These are phyloP conservation scores for Diadema setosum DNA, from an alignment of 35 echinoderm and acorn worm species.

Conservation along the genomic window DNA sequence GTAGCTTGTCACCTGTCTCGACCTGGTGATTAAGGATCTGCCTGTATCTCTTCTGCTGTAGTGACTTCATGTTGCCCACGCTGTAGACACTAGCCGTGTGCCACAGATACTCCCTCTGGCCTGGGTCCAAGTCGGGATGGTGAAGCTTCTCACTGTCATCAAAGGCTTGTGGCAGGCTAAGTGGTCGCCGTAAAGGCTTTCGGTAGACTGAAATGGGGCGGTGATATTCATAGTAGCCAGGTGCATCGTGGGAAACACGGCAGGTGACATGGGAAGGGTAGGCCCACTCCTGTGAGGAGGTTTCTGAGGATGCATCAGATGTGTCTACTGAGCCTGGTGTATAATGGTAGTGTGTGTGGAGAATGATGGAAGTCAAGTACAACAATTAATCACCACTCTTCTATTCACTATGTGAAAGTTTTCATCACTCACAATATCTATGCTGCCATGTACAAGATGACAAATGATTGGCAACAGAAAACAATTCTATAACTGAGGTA, in stretches of 20 bases:
- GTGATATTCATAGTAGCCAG: slow-evolving; percentile 69
- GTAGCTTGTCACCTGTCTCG: slow-evolving; percentile 88
- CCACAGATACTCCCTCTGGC: slow-evolving; percentile 81
- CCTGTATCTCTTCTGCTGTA: slow-evolving; percentile 64
- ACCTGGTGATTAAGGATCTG: slow-evolving; percentile 74
- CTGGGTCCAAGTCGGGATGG: slow-evolving; percentile 66
- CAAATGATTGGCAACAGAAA: too few relatives aligned
- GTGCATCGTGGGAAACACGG: slow-evolving; percentile 64
- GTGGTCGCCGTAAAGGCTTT: slow-evolving; percentile 44
- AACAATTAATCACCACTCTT: background rate
- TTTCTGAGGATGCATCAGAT: background rate
- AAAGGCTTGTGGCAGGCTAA: slow-evolving; percentile 60
- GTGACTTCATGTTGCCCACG: slow-evolving; percentile 78
- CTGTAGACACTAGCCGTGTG: slow-evolving; percentile 90
- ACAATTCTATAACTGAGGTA: too few relatives aligned
- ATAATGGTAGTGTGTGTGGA: too few relatives aligned
- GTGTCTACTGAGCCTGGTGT: background rate
- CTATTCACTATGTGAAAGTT: background rate
- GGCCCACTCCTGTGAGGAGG: background rate
- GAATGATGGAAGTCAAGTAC: background rate
- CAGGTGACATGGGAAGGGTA: slow-evolving; percentile 45
- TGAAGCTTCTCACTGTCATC: slow-evolving; percentile 77
- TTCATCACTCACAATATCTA: background rate
- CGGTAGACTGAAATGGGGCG: slow-evolving; percentile 56
- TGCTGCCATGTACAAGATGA: background rate